phyloP scores from a whole-genome alignment of 2,888 invertebrate species.

The Dryococelus australis region DNA sequence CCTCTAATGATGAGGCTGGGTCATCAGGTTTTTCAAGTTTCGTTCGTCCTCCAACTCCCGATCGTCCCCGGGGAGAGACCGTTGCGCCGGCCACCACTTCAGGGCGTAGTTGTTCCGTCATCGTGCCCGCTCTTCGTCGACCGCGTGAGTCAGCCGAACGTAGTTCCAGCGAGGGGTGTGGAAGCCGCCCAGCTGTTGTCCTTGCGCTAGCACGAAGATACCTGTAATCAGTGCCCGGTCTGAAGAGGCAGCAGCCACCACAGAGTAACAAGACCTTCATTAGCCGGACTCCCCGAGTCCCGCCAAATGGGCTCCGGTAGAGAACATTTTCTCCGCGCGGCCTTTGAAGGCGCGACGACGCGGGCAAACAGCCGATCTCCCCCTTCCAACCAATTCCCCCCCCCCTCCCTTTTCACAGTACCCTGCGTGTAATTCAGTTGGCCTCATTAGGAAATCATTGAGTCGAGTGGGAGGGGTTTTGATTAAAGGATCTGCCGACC shows the following conservation, averaged over 20 bases:
- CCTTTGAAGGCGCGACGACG: background rate
- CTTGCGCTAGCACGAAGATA: background rate
- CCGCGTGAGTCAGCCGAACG: too few relatives aligned
- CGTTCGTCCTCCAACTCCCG: too few relatives aligned
- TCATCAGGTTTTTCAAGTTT: too few relatives aligned
- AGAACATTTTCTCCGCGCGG: background rate
- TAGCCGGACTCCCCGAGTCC: background rate
- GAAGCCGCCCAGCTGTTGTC: too few relatives aligned
- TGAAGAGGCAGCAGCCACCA: background rate
- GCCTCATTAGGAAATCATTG: slow-evolving; percentile 11
- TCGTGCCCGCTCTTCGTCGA: too few relatives aligned
- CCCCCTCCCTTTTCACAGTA: background rate
- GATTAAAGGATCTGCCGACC: background rate
- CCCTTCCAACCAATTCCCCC: too few relatives aligned
- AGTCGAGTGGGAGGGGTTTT: background rate
- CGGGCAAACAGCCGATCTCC: background rate
- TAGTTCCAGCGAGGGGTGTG: too few relatives aligned
- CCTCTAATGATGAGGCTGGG: too few relatives aligned
- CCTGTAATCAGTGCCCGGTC: background rate
- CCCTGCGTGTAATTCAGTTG: background rate
- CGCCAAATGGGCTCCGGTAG: background rate
- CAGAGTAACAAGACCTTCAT: background rate
- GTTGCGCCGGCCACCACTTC: too few relatives aligned
- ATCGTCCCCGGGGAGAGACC: too few relatives aligned
- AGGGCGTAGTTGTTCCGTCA: too few relatives aligned